Percentiles rank a stretch among this genome's conserved stretches.
phyloP scores from a whole-genome alignment of 2,888 invertebrate genomes.

The Conops quadrifasciatus region DNA sequence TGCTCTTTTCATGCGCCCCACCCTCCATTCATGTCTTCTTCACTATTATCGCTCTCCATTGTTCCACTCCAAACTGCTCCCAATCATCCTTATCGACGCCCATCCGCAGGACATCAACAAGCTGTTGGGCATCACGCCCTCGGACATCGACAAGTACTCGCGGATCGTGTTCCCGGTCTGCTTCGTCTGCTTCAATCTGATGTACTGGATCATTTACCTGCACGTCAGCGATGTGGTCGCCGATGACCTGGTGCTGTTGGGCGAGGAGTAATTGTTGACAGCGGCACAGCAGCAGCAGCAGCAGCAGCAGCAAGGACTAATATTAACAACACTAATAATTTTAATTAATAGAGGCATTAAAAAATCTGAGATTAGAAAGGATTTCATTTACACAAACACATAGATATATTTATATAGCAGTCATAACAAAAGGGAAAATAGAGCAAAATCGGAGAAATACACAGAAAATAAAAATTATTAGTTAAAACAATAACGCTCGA shows the following conservation, averaged over 20 bases:
- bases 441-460: slow-evolving; percentile 14
- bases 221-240: slow-evolving; percentile 96
- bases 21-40: slow-evolving; percentile 17
- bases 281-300: slow-evolving; percentile 6
- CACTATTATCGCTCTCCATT: slow-evolving; percentile 13
- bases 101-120: slow-evolving; percentile 79
- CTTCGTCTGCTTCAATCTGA: slow-evolving; percentile 98
- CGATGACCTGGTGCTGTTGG: slow-evolving; percentile 87
- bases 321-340: slow-evolving; percentile 26
- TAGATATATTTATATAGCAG: slow-evolving; percentile 24
- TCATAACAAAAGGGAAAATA: not conserved
- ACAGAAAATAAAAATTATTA: slow-evolving; percentile 20
- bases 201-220: slow-evolving; percentile 97
- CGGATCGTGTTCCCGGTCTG: slow-evolving; percentile 98
- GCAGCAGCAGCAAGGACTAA: slow-evolving; percentile 24
- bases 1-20: not conserved
- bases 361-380: slow-evolving; percentile 2
- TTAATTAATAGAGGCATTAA: slow-evolving; percentile 15
- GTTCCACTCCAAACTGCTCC: not conserved
- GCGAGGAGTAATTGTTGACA: slow-evolving; percentile 71
- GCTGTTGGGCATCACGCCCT: slow-evolving; percentile 90
- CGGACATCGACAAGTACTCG: slow-evolving; percentile 99
- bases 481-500: slow-evolving; percentile 27
- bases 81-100: slow-evolving; percentile 18
- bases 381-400: slow-evolving; percentile 15